Conservation (phyloP, 2,888 invertebrate genomes). For the Agrotis exclamationis region DNA sequence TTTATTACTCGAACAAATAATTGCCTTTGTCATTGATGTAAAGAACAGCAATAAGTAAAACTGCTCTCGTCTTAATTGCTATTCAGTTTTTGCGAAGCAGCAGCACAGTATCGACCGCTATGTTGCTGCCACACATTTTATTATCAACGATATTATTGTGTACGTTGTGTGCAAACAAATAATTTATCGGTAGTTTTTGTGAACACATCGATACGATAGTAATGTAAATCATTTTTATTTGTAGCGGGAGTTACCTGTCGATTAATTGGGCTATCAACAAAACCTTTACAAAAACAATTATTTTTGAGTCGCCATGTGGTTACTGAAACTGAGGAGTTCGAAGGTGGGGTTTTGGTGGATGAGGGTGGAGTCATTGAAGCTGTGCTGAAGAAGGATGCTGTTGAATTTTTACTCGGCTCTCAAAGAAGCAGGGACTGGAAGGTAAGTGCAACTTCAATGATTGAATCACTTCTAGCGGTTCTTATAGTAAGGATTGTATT, state of each 20-base stretch:
- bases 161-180: conserved; percentile 45
- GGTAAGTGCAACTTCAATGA: conserved; percentile 40
- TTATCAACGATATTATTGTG: conserved; percentile 51
- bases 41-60: conserved; percentile 40
- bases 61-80: conserved; percentile 29
- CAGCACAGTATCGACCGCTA: conserved; percentile 49
- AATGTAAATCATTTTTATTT: conserved; percentile 39
- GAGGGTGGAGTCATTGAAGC: conserved; percentile 91
- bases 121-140: conserved; percentile 57
- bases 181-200: background rate
- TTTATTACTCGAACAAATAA: conserved; percentile 47
- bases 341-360: conserved; percentile 92
- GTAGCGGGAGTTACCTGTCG: conserved; percentile 51
- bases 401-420: conserved; percentile 69
- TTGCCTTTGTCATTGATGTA: conserved; percentile 57
- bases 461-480: too few relatives aligned
- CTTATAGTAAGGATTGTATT: too few relatives aligned
- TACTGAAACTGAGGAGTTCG: conserved; percentile 87
- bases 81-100: conserved; percentile 59
- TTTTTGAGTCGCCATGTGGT: conserved; percentile 87
- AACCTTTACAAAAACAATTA: conserved; percentile 71
- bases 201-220: background rate
- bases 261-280: conserved; percentile 46
- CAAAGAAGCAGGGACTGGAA: conserved; percentile 66
- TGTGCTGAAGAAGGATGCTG: conserved; percentile 85